These are phyloP conservation scores for Nipponia nippon DNA, from an alignment of 2,113 vertebrate genomes.

Conservation along the genomic window DNA sequence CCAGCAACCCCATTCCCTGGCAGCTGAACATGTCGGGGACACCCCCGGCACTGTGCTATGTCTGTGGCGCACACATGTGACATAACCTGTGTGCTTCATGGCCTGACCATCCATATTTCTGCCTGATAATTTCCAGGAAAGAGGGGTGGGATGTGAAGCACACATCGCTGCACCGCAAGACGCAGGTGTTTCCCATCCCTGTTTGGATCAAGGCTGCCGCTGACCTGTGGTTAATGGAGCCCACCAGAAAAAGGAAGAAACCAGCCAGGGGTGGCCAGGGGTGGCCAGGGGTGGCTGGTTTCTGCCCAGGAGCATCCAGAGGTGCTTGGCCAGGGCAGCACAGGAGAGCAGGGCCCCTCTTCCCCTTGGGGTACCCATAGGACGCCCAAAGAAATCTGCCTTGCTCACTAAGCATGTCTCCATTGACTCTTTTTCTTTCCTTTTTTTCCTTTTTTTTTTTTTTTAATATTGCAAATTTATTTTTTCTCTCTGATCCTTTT, in stretches of 20 bases:
- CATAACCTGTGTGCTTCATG: not conserved
- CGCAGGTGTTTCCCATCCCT: not conserved
- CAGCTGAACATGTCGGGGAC: accelerated
- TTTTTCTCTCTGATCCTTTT: not conserved
- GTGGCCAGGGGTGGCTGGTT: not conserved
- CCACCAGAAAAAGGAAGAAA: not conserved
- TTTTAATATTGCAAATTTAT: not conserved
- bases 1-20: not conserved
- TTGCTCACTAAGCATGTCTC: not conserved
- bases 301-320: not conserved
- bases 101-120: not conserved
- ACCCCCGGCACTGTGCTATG: not conserved
- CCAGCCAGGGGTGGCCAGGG: not conserved
- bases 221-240: not conserved
- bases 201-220: not conserved
- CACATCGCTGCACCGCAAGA: not conserved
- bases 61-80: not conserved
- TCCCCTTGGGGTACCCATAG: not conserved
- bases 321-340: not conserved
- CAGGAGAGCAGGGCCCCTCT: not conserved
- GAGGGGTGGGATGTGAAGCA: not conserved
- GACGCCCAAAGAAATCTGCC: not conserved
- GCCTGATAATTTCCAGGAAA: not conserved
- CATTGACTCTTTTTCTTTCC: not conserved
- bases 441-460: not conserved